Evolutionary conservation across 1,140 invertebrate genomes (phyloP), one percentile per base, ranked within the genome.

Genomic region (Papilio machaon): DNA sequence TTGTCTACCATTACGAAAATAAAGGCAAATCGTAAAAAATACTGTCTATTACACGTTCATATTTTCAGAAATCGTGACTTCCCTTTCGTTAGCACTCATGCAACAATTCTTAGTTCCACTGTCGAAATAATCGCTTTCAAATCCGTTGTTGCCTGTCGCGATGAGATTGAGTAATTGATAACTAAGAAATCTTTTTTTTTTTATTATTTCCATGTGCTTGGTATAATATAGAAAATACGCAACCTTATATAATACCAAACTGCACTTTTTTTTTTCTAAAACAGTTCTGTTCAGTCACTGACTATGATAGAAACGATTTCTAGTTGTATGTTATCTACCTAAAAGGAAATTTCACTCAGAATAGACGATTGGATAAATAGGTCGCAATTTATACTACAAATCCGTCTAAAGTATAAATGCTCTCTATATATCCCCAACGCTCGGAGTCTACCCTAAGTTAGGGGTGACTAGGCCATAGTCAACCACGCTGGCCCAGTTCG

Each of bases 111-210:
- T 70, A 13, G 23, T 70, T 35, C 64, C 13, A 35, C 64, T 70
- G 64, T 70, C 13, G 64, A 35, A 70, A 70, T 70, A 30, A 70
- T 70, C 76, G 43, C 54, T 78, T 78, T 78, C 54, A 78, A 78
- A 78, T 78, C 76, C 49, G 52, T 78, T 75, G 46, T 49, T 47
- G 76, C 30, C 17, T 78, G 30, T 78, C 13, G 13, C 35, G 17
- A 10, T 60, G 11, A 43, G 76, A 54, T 78, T 78, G 54, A 11
- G 52, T 35, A 78, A 78, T 54, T 58, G 30, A 60, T 43, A 78
- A 60, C 60, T 78, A 79, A 79, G 35, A 64, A 79, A 79, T 79
- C 3, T 17, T n/a, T 46, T 52, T 35, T 78, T 78, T 78, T 35
- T 67, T 43, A 67, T 64, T 43, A 79, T 9, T 79, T 79, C 54